Conservation (phyloP, 2,888 invertebrate species). For the Camponotus fellah region DNA sequence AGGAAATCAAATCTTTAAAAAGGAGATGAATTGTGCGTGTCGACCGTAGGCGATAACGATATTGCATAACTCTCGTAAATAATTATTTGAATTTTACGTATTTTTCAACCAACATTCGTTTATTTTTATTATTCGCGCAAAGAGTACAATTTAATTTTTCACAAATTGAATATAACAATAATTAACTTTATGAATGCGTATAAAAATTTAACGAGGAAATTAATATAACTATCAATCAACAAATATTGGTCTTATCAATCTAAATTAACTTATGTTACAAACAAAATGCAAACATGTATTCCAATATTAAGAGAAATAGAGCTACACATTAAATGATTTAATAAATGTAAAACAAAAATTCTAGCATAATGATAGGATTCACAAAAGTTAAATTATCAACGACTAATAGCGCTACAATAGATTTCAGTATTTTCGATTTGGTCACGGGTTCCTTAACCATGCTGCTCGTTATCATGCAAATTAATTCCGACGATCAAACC, state of each 20-base stretch:
- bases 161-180: slow-evolving; percentile 26
- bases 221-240: slow-evolving; percentile 9
- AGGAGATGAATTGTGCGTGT: slow-evolving; percentile 8
- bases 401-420: slow-evolving; percentile 60
- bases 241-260: slow-evolving; percentile 12
- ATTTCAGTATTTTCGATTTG: slow-evolving; percentile 53
- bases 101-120: slow-evolving; percentile 22
- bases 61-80: slow-evolving; percentile 30
- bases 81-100: slow-evolving; percentile 24
- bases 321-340: neutral
- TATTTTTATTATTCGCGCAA: neutral
- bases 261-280: neutral
- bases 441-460: slow-evolving; percentile 43
- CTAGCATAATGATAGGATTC: neutral
- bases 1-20: slow-evolving; percentile 34
- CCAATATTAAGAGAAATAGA: neutral
- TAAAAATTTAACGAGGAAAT: slow-evolving; percentile 16
- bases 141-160: slow-evolving; percentile 23
- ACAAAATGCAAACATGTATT: neutral
- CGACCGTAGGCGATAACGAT: neutral
- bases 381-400: slow-evolving; percentile 34
- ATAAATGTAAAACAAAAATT: neutral
- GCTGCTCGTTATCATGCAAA: slow-evolving; percentile 68
- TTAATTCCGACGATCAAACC: slow-evolving; percentile 63
- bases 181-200: neutral